Evolutionary conservation across 2,888 invertebrate genomes (phyloP), one percentile per base, ranked within the genome.

Genomic region (Drosophila austrosaltans): DNA sequence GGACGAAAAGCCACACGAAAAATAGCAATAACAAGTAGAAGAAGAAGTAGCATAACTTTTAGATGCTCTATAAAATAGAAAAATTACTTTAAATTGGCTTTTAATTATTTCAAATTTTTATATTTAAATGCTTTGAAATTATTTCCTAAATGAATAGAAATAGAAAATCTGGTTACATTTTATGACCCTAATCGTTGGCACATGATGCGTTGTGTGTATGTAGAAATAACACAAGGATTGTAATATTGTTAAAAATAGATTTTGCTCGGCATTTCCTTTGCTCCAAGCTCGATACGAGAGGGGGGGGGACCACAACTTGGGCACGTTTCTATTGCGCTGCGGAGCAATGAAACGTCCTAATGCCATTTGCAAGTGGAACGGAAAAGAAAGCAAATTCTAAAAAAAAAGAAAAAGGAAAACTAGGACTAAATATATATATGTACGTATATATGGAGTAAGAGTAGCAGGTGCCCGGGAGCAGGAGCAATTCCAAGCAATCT

Each of bases 161-260:
- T 53, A 25, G 53, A 16, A 16, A 8, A n/a, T 16, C 20, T 44
- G 44, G 44, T 44, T 53, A 53, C 30, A 30, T 54, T 44, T 54
- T 60, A 22, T 75, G 72, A 78, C 75, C 76, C 81, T 61, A 76
- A 69, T 72, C 71, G 63, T 42, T 54, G 69, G 70, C 75, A 75
- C 75, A 75, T 76, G 71, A 67, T 61, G 56, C 16, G 16, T 16
- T 16, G 1, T 16, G 0, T 16, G 16, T 16, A 20, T 59, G 54
- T 66, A 56, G 62, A 67, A 71, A 83, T 70, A 77, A 73, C 57
- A 63, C 61, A 65, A 71, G 63, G 69, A 25, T 48, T 25, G 48
- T 53, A 61, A 75, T 78, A 72, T 77, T 73, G 74, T 85, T 85
- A 77, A 86, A 86, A 83, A 83, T 83, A 86, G 86, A 81, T 81